Base-by-base conservation (phyloP, 2,888 invertebrate genomes). In the Erannis defoliaria region DNA sequence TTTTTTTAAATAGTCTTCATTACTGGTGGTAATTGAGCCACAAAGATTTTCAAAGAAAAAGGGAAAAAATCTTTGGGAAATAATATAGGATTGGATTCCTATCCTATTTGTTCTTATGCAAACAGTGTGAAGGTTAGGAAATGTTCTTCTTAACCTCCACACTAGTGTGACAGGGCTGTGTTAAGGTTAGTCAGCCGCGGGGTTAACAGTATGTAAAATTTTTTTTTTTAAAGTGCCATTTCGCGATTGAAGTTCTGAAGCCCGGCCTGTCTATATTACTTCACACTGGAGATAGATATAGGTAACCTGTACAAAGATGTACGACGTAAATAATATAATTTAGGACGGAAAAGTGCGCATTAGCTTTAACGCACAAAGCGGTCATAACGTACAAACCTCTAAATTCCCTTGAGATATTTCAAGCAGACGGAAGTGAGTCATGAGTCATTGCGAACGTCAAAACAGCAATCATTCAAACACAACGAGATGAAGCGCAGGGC, bases 361-460 rank as follows among this genome's bases (percentile, higher is more conserved):
- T 40, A 40, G 40, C 38, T 35, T 46, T 48, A 40, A 48, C 55
- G 38, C 42, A 23, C 9, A 42, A 33, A 21, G 21, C 33, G 35
- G 49, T 18, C 33, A 23, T 33, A 21, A 49, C 48, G n/a, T 18
- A 16, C 31, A 16, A 55, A 42, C 31, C 29, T 9, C 16, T 18
- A 62, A 38, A 62, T 65, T 55, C 55, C 57, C 54, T 19, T 37
- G 49, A 54, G 54, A 59, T 50, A 33, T 51, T 51, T 23, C 23
- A 48, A 61, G 42, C 66, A 79, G 72, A 75, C 82, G 87, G 88
- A 87, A 87, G 76, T 62, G 37, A 35, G 43, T 14, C 43, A 72
- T 85, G 86, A 86, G 72, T 85, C 85, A 85, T 61, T 66, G 66
- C 67, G 58, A 49, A 74, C 80, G 80, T 81, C 82, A 80, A 82